Evolutionary conservation across 2,113 vertebrate species (phyloP), one percentile per base, ranked within the genome.

Genomic region (Brachionichthys hirsutus): DNA sequence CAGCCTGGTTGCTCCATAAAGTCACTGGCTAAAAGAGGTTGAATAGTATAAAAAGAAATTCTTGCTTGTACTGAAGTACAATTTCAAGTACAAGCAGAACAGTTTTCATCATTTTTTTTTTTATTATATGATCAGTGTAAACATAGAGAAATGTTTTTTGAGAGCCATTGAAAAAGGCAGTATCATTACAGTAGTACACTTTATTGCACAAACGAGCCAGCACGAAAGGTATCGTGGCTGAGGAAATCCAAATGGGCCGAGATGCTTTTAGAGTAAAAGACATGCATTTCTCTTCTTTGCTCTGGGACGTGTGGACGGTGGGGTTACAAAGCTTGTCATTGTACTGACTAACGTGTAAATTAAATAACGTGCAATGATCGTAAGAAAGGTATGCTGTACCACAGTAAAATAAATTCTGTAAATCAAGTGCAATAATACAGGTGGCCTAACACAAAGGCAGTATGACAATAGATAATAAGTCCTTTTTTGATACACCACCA

Each of bases 271-370:
- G 48, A 54, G 46, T 61, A 46, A 36, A 45, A 73, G 64, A 67
- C 80, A 85, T 80, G 84, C 78, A 80, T 82, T 73, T 81, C 75
- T 63, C 20, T 70, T 89, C n/a, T n/a, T n/a, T n/a, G n/a, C n/a
- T n/a, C n/a, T n/a, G n/a, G n/a, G n/a, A n/a, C n/a, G n/a, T n/a
- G n/a, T n/a, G n/a, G n/a, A n/a, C n/a, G n/a, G n/a, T n/a, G n/a
- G n/a, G n/a, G n/a, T n/a, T n/a, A 30, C 24, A 30, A 30, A 30
- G 4, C 24, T 30, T 38, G 12, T 38, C 12, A 12, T 38, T 12
- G 36, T 2, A 38, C 50, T 16, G 15, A 65, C 13, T 54, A 46
- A 46, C 52, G 57, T 52, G 35, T 63, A 40, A 12, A 40, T 12
- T 54, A 48, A 78, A 66, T 48, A 56, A 66, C 78, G 83, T 83